Percentiles rank a stretch among this genome's conserved stretches.
Evolutionary conservation across 2,888 invertebrate species (phyloP).

Genomic region (Perizoma flavofasciatum): DNA sequence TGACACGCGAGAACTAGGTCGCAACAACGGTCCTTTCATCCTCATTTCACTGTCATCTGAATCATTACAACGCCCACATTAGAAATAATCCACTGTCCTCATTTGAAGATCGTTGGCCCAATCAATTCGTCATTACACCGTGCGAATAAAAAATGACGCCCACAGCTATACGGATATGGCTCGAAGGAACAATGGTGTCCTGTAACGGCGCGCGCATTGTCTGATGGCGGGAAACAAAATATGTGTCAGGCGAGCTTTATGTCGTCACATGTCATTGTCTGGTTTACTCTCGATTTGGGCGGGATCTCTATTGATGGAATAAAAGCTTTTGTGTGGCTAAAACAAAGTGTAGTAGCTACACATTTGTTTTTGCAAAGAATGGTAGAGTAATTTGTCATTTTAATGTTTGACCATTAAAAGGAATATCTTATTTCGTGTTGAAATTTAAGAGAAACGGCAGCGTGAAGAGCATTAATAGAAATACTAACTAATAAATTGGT

Average conservation of each 20-base stretch:
- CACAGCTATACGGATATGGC: constrained; percentile 66
- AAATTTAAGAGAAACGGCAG: too few species aligned
- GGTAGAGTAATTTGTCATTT: constrained; percentile 12
- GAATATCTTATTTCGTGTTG: too few species aligned
- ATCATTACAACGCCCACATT: constrained; percentile 76
- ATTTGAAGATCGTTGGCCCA: constrained; percentile 65
- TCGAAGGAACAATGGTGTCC: constrained; percentile 71
- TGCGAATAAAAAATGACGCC: constrained; percentile 73
- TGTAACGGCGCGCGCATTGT: constrained; percentile 66
- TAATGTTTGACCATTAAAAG: background rate
- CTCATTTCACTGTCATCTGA: constrained; percentile 59
- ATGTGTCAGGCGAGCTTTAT: constrained; percentile 53
- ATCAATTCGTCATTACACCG: constrained; percentile 79
- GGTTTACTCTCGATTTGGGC: constrained; percentile 51
- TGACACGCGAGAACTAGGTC: constrained; percentile 54
- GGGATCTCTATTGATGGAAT: constrained; percentile 46
- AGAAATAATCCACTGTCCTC: constrained; percentile 63
- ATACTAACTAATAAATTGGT: too few species aligned
- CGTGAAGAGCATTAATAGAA: too few species aligned
- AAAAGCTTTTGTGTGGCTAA: constrained; percentile 30
- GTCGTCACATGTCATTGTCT: constrained; percentile 48
- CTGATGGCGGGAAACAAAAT: constrained; percentile 52
- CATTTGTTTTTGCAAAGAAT: constrained; percentile 15
- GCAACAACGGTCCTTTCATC: constrained; percentile 66
- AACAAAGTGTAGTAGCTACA: constrained; percentile 25